Base-by-base conservation (phyloP, 2,113 vertebrate species). In the Rhagologus leucostigma region DNA sequence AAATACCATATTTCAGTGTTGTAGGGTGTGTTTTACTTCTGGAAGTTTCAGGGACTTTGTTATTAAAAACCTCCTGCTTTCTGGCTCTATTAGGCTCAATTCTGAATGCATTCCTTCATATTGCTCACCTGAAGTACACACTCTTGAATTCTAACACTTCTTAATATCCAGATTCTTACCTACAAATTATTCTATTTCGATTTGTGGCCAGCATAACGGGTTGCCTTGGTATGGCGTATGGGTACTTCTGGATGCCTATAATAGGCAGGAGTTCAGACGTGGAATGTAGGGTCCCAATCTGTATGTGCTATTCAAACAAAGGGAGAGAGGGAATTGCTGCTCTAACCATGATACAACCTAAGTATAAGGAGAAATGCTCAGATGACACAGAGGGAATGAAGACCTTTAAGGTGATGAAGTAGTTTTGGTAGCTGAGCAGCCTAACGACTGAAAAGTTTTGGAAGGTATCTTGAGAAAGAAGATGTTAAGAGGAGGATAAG, bases 111-210 rank as follows among this genome's bases (percentile, higher is more conserved):
- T 60, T 92, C 30, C 26, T 84, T 39, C 24, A 16, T 73, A 29
- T 16, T 65, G 55, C n/a, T 41, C 13, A 23, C 55, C 55, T 56
- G 27, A 80, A 84, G 17, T 60, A 39, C 11, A 50, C 10, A 24
- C 2, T 52, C 37, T 52, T 75, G 33, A 69, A 39, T 29, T 83
- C 60, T 52, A 73, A 35, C 4, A 41, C 26, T 29, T 83, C 39
- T 59, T 71, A 64, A 56, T 17, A 60, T 64, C 39, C 27, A 57
- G 17, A 37, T 86, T 69, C 49, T 86, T 65, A 68, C 33, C 33
- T 3, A 1, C 2, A 60, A 68, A 44, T 35, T 52, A 18, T 30
- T 78, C 37, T 55, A 0, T 69, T 81, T 75, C 0, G 0, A 2
- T 67, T 89, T 75, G 47, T 56, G 60, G 20, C 39, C 62, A 46